Percentiles rank a stretch among this genome's conserved stretches.
These are phyloP conservation scores for Drosophila merina DNA, from an alignment of 2,888 invertebrate genomes.

Conservation along the genomic window DNA sequence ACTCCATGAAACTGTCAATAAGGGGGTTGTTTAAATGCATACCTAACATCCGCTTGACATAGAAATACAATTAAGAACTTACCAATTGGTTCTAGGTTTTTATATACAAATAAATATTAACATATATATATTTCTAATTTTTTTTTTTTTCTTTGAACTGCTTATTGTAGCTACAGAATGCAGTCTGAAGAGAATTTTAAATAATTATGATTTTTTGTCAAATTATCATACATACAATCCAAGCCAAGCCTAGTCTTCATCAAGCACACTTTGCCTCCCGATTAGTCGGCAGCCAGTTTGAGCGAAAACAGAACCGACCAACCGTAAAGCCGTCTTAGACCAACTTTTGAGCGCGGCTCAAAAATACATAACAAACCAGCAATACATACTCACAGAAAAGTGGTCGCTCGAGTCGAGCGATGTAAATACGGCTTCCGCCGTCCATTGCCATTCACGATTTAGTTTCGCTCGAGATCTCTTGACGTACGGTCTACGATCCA, in stretches of 20 bases:
- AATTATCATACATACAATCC: too few relatives aligned
- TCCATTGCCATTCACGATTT: slow-evolving; percentile 65
- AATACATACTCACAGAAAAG: slow-evolving; percentile 9
- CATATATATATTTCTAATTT: too few relatives aligned
- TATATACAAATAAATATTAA: neutral
- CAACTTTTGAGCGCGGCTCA: slow-evolving; percentile 65
- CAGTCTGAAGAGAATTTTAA: too few relatives aligned
- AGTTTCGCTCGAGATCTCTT: slow-evolving; percentile 83
- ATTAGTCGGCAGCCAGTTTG: slow-evolving; percentile 66
- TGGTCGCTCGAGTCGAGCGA: slow-evolving; percentile 46
- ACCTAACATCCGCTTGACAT: slow-evolving; percentile 20
- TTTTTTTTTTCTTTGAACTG: too few relatives aligned
- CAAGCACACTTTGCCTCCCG: slow-evolving; percentile 43
- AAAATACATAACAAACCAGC: slow-evolving; percentile 17
- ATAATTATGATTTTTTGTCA: too few relatives aligned
- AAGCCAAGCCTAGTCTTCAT: slow-evolving; percentile 2
- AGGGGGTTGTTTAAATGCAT: slow-evolving; percentile 29
- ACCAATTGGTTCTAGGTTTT: too few relatives aligned
- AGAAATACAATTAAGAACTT: neutral
- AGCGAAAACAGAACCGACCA: slow-evolving; percentile 65
- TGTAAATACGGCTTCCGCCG: slow-evolving; percentile 56
- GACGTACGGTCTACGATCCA: slow-evolving; percentile 75
- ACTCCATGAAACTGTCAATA: slow-evolving; percentile 5
- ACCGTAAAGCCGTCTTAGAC: slow-evolving; percentile 64
- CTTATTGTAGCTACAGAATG: too few relatives aligned